Percentiles rank a stretch among this genome's conserved stretches.
Evolutionary conservation across 2,888 invertebrate genomes (phyloP).

Genomic region (Eupithecia abbreviata): DNA sequence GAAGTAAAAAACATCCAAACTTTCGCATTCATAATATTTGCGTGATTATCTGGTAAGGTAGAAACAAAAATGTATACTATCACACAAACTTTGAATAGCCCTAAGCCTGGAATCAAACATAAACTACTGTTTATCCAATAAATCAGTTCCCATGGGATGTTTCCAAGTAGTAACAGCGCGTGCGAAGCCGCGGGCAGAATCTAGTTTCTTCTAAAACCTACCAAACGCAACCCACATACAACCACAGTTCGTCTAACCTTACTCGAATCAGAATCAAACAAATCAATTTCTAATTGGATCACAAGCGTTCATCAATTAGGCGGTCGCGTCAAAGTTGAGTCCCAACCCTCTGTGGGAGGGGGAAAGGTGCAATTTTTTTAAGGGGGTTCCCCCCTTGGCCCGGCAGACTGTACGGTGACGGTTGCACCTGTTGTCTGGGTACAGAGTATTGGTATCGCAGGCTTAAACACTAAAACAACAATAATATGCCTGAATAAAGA

Average conservation of each 20-base stretch:
- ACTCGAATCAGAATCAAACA: constrained; percentile 49
- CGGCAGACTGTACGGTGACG: constrained; percentile 77
- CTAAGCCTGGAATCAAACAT: too few relatives aligned
- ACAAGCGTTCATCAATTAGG: constrained; percentile 71
- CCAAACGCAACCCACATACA: not conserved
- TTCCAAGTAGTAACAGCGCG: too few relatives aligned
- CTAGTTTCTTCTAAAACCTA: not conserved
- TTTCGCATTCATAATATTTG: too few relatives aligned
- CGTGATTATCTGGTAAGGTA: too few relatives aligned
- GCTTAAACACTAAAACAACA: not conserved
- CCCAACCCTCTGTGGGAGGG: constrained; percentile 41
- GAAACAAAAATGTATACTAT: too few relatives aligned
- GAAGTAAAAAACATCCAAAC: too few relatives aligned
- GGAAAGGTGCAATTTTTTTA: constrained; percentile 74
- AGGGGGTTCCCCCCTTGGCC: constrained; percentile 60
- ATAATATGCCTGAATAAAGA: too few relatives aligned
- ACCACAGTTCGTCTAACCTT: not conserved
- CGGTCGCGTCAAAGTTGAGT: constrained; percentile 74
- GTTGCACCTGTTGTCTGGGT: constrained; percentile 64
- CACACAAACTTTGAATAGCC: too few relatives aligned
- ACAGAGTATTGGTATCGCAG: constrained; percentile 51
- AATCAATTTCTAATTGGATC: constrained; percentile 64
- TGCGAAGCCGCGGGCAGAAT: too few relatives aligned
- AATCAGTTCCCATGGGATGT: too few relatives aligned
- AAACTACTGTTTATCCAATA: too few relatives aligned